Evolutionary conservation across 1,140 invertebrate species (phyloP), one percentile per base, ranked within the genome.

Genomic region (Rhyacophila brunnea): DNA sequence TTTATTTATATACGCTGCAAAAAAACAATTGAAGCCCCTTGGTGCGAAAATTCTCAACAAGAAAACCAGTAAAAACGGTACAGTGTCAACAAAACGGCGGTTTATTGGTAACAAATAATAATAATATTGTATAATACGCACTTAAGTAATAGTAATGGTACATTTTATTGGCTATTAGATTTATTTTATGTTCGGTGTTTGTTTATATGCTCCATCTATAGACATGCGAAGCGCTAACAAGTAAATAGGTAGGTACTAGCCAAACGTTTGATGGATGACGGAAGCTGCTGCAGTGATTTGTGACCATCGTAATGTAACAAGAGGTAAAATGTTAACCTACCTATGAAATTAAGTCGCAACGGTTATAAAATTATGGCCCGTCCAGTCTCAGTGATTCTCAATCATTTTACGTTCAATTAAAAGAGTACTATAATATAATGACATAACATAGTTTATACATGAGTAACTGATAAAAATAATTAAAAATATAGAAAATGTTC

Each of bases 161-260:
- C 69, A 74, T 77, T 78, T 79, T 79, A 77, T 79, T 73, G 77
- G 75, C 75, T 75, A 74, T 78, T 78, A 77, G 77, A 79, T 78
- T 79, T 77, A 79, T 77, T 77, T 79, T 77, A 79, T 73, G 71
- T 58, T 72, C 72, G 70, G 67, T 77, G 75, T 78, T 79, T 77
- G 77, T 79, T 79, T 78, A 77, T 78, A 74, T 75, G 71, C 68
- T 70, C 72, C 74, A 72, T 73, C 70, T 71, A 72, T 67, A 75
- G 71, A 55, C 60, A 71, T 68, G 68, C 73, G 71, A 77, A 72
- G 69, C 23, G 23, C 23, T 71, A 67, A 68, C 70, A 70, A 71
- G 71, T 68, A 70, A 70, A 69, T 69, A 67, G 48, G 70, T 69
- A 67, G 48, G 45, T 28, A 42, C 19, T 35, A 54, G 42, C 50